Conservation (phyloP, 1,140 invertebrate genomes). For the Anagrus nilaparvatae region DNA sequence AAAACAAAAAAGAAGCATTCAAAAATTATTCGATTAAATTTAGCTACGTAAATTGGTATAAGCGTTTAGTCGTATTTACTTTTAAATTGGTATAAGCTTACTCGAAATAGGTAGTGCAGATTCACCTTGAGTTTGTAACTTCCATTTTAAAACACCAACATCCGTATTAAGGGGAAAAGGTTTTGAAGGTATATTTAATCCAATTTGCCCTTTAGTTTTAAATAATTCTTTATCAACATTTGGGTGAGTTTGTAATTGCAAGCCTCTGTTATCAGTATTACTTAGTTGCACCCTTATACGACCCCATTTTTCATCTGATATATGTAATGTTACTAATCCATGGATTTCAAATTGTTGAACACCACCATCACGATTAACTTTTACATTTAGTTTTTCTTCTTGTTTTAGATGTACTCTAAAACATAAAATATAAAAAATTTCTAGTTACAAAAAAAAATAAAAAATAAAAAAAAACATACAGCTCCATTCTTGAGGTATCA, state of each 20-base stretch:
- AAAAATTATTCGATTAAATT: conserved; percentile 4
- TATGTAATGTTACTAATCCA: conserved; percentile 79
- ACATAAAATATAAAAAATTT: conserved; percentile 13
- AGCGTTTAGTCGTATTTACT: too few relatives aligned
- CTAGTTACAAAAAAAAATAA: not conserved
- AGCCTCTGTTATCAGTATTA: conserved; percentile 66
- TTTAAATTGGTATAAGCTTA: too few relatives aligned
- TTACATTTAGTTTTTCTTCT: conserved; percentile 82
- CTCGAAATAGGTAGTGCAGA: conserved; percentile 75
- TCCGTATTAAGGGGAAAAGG: conserved; percentile 94
- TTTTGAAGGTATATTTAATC: conserved; percentile 83
- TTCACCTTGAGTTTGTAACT: conserved; percentile 74
- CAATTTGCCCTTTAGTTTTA: conserved; percentile 60
- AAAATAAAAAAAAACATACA: conserved; percentile 31
- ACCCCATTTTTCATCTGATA: conserved; percentile 80
- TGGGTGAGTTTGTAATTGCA: conserved; percentile 91
- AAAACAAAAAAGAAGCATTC: too few relatives aligned
- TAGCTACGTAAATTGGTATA: too few relatives aligned
- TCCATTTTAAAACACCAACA: conserved; percentile 94
- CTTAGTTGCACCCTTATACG: conserved; percentile 74
- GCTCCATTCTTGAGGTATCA: conserved; percentile 29
- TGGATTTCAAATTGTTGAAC: conserved; percentile 85
- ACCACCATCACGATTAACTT: conserved; percentile 88
- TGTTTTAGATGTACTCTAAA: conserved; percentile 71
- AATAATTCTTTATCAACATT: conserved; percentile 98